A percentile compares a stretch with the other conserved stretches of the same genome.
Evolutionary conservation across 2,888 invertebrate species (phyloP).

Genomic region (Mesorhabditis sp.): DNA sequence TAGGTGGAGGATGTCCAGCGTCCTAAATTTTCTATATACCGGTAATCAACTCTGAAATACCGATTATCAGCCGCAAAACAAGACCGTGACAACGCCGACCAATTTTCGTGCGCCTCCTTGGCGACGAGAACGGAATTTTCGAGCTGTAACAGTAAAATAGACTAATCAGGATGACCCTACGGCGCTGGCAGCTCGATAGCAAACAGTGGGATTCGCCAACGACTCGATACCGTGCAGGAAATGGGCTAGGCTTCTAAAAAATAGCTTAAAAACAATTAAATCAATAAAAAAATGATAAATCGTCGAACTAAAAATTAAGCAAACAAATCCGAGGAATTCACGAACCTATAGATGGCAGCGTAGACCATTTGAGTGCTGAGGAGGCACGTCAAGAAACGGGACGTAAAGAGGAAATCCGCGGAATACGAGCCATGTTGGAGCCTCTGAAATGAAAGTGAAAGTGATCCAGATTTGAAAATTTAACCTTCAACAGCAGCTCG

Average conservation of each 20-base stretch:
- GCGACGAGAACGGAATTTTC: no score
- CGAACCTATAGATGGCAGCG: not conserved
- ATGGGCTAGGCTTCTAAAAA: not conserved
- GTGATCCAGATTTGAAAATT: not conserved
- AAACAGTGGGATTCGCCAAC: not conserved
- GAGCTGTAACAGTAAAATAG: no score
- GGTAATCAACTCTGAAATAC: not conserved
- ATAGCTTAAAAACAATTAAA: not conserved
- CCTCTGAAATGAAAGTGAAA: not conserved
- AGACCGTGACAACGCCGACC: not conserved
- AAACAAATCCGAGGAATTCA: not conserved
- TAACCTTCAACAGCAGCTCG: not conserved
- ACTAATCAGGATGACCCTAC: no score
- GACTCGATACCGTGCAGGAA: not conserved
- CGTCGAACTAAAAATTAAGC: no score
- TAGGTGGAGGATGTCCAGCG: slow-evolving; percentile 3
- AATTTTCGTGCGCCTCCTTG: not conserved
- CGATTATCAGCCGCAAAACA: slow-evolving; percentile 1
- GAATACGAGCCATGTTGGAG: not conserved
- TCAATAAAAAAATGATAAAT: no score
- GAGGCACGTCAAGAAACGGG: not conserved
- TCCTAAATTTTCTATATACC: not conserved
- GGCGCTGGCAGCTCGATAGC: not conserved
- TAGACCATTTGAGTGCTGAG: not conserved
- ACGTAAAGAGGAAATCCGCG: not conserved